These are phyloP conservation scores for Bettongia penicillata DNA, from an alignment of 2,113 vertebrate species.

Conservation along the genomic window DNA sequence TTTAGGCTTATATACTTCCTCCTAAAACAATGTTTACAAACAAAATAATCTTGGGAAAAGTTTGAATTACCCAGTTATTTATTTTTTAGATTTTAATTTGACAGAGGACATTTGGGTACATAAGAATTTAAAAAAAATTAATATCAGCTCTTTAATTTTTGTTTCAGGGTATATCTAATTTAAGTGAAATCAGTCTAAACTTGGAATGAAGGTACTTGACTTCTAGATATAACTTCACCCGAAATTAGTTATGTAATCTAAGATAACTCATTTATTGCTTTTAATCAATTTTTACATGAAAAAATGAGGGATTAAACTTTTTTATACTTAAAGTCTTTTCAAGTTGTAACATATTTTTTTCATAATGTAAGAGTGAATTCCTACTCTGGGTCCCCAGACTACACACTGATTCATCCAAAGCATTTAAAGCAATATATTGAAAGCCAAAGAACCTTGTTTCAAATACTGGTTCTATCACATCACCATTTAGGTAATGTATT, in stretches of 20 bases:
- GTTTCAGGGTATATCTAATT: neutral
- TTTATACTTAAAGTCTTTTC: neutral
- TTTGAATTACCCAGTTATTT: neutral
- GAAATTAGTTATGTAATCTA: neutral
- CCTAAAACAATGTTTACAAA: constrained; percentile 3
- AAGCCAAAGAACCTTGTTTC: neutral
- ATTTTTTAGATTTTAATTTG: neutral
- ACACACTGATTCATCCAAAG: neutral
- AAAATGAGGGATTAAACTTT: neutral
- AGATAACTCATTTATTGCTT: neutral
- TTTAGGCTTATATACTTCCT: neutral
- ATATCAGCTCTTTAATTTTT: constrained; percentile 1
- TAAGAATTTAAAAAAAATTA: neutral
- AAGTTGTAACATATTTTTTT: neutral
- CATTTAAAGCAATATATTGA: neutral
- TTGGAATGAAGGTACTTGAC: neutral
- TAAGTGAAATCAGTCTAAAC: neutral
- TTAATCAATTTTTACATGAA: neutral
- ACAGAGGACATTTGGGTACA: neutral
- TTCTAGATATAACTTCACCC: neutral
- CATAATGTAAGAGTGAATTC: neutral
- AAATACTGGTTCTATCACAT: neutral
- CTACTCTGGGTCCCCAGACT: neutral
- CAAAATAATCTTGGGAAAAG: neutral
- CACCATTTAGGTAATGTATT: neutral